phyloP scores from a whole-genome alignment of 2,797 vertebrate species.

The Danio albolineatus region DNA sequence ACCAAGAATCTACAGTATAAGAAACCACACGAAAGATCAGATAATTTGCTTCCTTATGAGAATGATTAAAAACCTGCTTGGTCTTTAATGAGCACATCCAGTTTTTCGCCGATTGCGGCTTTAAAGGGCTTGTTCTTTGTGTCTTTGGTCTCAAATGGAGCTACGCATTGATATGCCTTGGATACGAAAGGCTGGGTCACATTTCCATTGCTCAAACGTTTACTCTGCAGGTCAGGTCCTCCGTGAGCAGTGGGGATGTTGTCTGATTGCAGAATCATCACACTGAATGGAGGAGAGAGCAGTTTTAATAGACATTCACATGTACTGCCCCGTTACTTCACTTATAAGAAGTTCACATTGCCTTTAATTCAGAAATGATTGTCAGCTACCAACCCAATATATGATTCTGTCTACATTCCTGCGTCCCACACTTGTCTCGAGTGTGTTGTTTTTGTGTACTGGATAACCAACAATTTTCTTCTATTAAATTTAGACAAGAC shows the following conservation, averaged over 20 bases:
- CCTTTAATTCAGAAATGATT: no score
- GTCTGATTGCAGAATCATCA: slow-evolving; percentile 85
- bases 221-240: slow-evolving; percentile 8
- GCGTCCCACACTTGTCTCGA: no score
- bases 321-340: neutral
- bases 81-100: slow-evolving; percentile 90
- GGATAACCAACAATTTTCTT: no score
- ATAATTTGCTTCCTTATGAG: neutral
- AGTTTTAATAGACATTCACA: neutral
- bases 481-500: no score
- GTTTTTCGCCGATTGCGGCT: slow-evolving; percentile 73
- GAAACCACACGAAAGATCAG: neutral
- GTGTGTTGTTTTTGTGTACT: no score
- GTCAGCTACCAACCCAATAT: no score
- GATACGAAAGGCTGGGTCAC: slow-evolving; percentile 79
- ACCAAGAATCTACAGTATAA: neutral
- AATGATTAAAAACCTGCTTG: slow-evolving; percentile 78
- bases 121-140: slow-evolving; percentile 82
- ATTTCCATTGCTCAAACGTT: slow-evolving; percentile 47
- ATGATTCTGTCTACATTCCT: no score
- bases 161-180: slow-evolving; percentile 83
- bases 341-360: neutral
- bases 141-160: slow-evolving; percentile 86
- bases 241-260: slow-evolving; percentile 44
- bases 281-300: slow-evolving; percentile 68